Evolutionary conservation across 2,113 vertebrate species (phyloP), one percentile per base, ranked within the genome.

Genomic region (Natator depressus): DNA sequence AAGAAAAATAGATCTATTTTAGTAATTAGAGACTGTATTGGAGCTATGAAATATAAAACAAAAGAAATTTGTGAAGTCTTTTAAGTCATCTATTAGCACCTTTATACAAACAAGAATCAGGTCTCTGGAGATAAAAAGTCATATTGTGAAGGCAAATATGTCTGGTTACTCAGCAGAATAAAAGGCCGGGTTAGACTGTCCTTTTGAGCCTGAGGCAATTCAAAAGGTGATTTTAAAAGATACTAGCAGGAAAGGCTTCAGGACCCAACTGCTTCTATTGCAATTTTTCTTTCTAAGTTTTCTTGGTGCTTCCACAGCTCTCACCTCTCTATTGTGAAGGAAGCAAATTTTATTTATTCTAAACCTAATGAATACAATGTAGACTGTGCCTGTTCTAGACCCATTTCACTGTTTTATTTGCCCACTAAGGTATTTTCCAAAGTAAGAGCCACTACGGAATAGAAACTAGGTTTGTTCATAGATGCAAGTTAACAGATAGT

Each of bases 161-260:
- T 97, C 91, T 82, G 89, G 96, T 92, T 97, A 97, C 93, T 98
- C 96, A 95, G 94, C 91, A 96, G 93, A 96, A 97, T 82, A 96
- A 97, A 96, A 97, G 96, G 93, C 89, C 96, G 96, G 42, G 69
- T 93, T 94, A 55, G 84, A 87, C 90, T 97, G 93, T 96, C 87
- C 87, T 95, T 97, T 86, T 47, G 88, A 95, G 95, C 75, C 53
- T 29, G 59, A 95, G 79, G 46, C 94, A 94, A 96, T 90, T 95
- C 35, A 91, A 82, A 93, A 96, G 69, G 88, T 93, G 55, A 93
- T 95, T 93, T 95, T 0, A 93, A 97, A 97, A 89, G 27, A 79
- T 25, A 35, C 78, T 85, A 95, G 19, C 80, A 95, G 88, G 80
- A 95, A 95, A 93, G 91, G 76, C 90, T 93, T 92, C 35, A 57